These are phyloP conservation scores for Sphaeramia orbicularis DNA, from an alignment of 2,797 vertebrate genomes.

Conservation along the genomic window DNA sequence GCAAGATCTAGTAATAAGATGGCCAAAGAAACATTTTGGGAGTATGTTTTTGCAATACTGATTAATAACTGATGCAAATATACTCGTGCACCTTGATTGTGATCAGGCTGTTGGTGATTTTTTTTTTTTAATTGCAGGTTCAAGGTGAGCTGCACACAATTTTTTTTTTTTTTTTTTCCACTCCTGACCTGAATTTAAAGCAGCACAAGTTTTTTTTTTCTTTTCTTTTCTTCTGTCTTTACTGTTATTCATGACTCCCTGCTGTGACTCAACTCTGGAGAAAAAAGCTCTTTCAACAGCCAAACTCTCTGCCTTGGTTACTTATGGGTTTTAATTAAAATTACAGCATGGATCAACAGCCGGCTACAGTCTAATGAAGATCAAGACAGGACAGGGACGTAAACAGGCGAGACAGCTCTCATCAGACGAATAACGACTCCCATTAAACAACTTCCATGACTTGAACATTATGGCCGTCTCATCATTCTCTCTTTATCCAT, in stretches of 20 bases:
- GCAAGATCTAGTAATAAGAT: too few relatives aligned
- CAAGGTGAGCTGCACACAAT: conserved; percentile 45
- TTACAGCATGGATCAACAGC: conserved; percentile 74
- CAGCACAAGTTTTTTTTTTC: conserved; percentile 17
- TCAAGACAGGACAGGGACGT: conserved; percentile 42
- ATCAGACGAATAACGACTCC: conserved; percentile 47
- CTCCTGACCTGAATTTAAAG: conserved; percentile 57
- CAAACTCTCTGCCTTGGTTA: conserved; percentile 42
- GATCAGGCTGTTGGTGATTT: too few relatives aligned
- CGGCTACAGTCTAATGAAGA: conserved; percentile 70
- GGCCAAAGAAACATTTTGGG: too few relatives aligned
- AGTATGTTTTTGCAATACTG: too few relatives aligned
- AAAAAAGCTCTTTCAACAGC: conserved; percentile 33
- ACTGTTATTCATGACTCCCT: conserved; percentile 53
- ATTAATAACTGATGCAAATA: too few relatives aligned
- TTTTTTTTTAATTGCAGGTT: conserved; percentile 45
- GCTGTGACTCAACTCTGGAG: conserved; percentile 28
- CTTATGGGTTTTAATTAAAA: conserved; percentile 83
- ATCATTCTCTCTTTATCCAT: conserved; percentile 7
- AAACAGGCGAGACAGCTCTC: conserved; percentile 60
- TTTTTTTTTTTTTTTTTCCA: conserved; percentile 1
- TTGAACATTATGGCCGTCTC: conserved; percentile 12
- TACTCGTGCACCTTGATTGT: too few relatives aligned
- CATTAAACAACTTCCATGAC: conserved; percentile 43
- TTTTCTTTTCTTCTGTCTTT: not conserved